Conservation (phyloP, 2,113 vertebrate species). For the Loxodonta africana region DNA sequence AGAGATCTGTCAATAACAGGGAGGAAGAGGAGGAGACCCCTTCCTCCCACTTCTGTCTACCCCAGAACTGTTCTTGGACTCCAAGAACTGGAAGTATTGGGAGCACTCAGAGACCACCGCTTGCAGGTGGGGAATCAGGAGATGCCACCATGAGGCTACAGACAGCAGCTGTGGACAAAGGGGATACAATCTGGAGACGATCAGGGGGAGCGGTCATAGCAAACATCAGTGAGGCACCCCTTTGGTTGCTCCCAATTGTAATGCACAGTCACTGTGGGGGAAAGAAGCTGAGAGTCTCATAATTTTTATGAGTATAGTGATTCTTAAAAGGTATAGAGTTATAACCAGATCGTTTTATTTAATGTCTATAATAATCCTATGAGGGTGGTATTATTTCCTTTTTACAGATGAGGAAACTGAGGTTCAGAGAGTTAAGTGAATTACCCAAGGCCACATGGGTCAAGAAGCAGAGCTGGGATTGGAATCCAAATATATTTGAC, state of each 20-base stretch:
- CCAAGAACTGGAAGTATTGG: background rate
- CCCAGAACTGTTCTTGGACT: background rate
- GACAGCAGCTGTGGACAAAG: background rate
- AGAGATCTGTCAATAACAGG: background rate
- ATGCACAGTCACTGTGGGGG: background rate
- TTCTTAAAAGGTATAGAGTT: background rate
- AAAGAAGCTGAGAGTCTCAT: background rate
- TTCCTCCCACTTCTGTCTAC: background rate
- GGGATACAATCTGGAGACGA: background rate
- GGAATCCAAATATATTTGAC: conserved; percentile 1
- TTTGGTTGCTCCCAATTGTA: background rate
- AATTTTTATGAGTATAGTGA: background rate
- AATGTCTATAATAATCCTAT: background rate
- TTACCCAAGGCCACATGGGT: background rate
- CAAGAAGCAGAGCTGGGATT: background rate
- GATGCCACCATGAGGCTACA: background rate
- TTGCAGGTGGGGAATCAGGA: background rate
- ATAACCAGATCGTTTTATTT: background rate
- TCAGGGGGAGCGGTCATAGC: background rate
- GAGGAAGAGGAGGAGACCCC: background rate
- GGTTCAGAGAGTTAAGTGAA: background rate
- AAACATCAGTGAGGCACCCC: background rate
- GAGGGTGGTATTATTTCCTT: background rate
- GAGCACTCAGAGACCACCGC: background rate
- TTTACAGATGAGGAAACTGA: background rate